Evolutionary conservation across 1,140 invertebrate species (phyloP), one percentile per base, ranked within the genome.

Genomic region (Melipona quadrifasciata): DNA sequence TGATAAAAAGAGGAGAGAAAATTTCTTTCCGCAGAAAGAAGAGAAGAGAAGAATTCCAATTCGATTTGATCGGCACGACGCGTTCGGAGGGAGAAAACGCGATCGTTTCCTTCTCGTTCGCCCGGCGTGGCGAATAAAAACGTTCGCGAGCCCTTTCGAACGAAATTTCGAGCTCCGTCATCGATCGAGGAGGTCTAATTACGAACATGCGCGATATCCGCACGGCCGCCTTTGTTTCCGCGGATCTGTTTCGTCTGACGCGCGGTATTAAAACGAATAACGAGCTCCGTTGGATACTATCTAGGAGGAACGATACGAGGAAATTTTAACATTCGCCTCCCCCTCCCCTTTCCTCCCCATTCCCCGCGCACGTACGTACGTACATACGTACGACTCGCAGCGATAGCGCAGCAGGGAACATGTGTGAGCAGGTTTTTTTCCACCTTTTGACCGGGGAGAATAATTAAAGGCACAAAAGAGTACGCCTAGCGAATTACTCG

Each of bases 381-480:
- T 65, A 75, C 72, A 2, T 77, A 70, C 57, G 34, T 65, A 75
- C 65, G 65, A 71, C 67, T 61, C 82, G 61, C 65, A 47, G 64
- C 65, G 85, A 84, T 87, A 85, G 75, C 86, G 75, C 39, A 65
- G 16, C 19, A 47, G 0, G 83, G 61, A 77, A 34, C 61, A 80
- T 78, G 76, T 73, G 75, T 68, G 82, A 51, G 68, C 67, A 76
- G 61, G 81, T 84, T 87, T 82, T 82, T 90, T 89, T 89, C 78
- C 87, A 82, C 86, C 86, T 89, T 85, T 89, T 87, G 80, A 76
- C 80, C 89, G 89, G 77, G 39, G 86, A 82, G 89, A 90, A 90
- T 90, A 89, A 90, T 89, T 89, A 89, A 90, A 90, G 89, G 83
- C 86, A 90, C 88, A 90, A 90, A 90, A 90, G 88, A 82, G 84